Base-by-base conservation (phyloP, 2,113 vertebrate species). In the Sander vitreus region DNA sequence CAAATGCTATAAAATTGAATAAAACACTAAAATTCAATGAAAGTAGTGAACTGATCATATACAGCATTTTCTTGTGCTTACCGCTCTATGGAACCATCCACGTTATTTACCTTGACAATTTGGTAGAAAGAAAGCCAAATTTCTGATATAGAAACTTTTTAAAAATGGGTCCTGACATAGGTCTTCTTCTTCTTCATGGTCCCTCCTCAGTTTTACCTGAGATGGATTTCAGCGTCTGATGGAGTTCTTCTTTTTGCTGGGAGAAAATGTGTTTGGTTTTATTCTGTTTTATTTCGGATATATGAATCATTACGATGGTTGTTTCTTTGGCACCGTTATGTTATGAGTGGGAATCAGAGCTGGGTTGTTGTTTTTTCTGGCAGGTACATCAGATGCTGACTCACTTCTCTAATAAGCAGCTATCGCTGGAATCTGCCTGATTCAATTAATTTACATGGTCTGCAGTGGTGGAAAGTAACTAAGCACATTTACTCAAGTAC, bases 301-400 rank as follows among this genome's bases (percentile, higher is more conserved):
- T 6, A 14, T 78, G 47, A 80, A 60, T 76, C 54, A 76, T n/a
- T 16, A 2, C 14, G 3, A 3, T 7, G 21, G 47, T 7, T 47
- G 67, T 43, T 51, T 73, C n/a, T 36, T 27, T 53, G 60, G 54
- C 78, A 47, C 2, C 2, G 18, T 62, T 50, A 15, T 36, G 21
- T 68, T 57, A 1, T 58, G 8, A 54, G 21, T 48, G 21, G 62
- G n/a, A 53, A 74, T 75, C 36, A 23, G 19, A 2, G 27, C 6
- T 45, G 23, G 39, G 39, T 39, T 39, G 39, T 39, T 55, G 16
- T 62, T 36, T 2, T 23, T 43, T 63, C 25, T 8, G 39, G 39
- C 39, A 39, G 39, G 39, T 39, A 39, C 23, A 25, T 70, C 64
- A 23, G 69, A 59, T 54, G 75, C 69, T 78, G 75, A 86, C 69